Conservation (phyloP, 1,140 invertebrate genomes). For the Pectinophora gossypiella region DNA sequence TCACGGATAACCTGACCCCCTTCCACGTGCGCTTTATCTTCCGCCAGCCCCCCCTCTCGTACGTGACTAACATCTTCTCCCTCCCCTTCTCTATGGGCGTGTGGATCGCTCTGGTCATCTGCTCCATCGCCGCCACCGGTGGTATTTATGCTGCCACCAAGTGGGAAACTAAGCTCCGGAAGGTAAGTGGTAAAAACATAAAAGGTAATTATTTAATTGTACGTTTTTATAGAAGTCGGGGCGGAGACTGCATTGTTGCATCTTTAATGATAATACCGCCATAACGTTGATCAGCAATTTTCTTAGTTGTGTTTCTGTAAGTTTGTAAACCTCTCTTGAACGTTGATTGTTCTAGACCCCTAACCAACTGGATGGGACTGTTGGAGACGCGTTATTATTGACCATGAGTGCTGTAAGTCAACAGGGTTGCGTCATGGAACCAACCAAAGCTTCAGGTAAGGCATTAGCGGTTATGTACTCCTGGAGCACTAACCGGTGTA, state of each 20-base stretch:
- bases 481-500: too few relatives aligned
- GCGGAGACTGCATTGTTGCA: too few relatives aligned
- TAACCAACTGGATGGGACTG: constrained; percentile 41
- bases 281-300: too few relatives aligned
- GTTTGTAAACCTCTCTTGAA: not conserved
- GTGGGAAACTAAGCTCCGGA: constrained; percentile 29
- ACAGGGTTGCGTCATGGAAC: constrained; percentile 69
- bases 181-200: constrained; percentile 16
- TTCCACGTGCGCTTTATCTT: constrained; percentile 74
- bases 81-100: constrained; percentile 77
- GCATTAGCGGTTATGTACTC: too few relatives aligned
- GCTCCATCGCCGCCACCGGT: constrained; percentile 34
- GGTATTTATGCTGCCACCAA: constrained; percentile 27
- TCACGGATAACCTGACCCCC: constrained; percentile 42
- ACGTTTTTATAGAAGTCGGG: too few relatives aligned
- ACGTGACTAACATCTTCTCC: constrained; percentile 77
- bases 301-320: too few relatives aligned
- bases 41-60: constrained; percentile 76
- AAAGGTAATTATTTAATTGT: not conserved
- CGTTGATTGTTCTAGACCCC: constrained; percentile 25
- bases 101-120: constrained; percentile 72
- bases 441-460: constrained; percentile 55
- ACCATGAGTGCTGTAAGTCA: constrained; percentile 69
- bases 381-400: constrained; percentile 57
- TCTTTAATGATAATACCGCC: too few relatives aligned